Conservation (phyloP, 1,140 invertebrate genomes). For the Cyclina sinensis region DNA sequence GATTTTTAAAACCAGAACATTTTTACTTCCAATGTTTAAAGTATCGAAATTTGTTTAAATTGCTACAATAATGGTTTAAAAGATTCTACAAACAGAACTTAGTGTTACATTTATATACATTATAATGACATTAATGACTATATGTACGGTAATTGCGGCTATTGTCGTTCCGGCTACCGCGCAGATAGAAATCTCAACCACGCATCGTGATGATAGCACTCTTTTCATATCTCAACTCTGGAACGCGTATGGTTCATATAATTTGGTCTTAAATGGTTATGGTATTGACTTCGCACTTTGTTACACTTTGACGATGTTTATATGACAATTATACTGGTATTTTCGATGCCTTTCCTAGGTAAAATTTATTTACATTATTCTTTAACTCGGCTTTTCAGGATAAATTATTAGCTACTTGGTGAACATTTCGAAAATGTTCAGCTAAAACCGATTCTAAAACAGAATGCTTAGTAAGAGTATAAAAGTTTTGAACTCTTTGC, state of each 20-base stretch:
- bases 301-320: slow-evolving; percentile 25
- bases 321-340: background rate
- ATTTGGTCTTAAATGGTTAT: slow-evolving; percentile 21
- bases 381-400: background rate
- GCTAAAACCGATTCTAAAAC: no score
- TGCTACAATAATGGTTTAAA: slow-evolving; percentile 33
- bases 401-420: no score
- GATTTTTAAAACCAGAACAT: background rate
- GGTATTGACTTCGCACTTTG: slow-evolving; percentile 55
- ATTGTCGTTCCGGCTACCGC: slow-evolving; percentile 18
- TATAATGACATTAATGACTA: slow-evolving; percentile 50
- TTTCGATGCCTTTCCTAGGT: slow-evolving; percentile 15
- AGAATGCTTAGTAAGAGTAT: no score
- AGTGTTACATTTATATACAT: slow-evolving; percentile 35
- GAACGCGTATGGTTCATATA: slow-evolving; percentile 40
- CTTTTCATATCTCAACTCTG: slow-evolving; percentile 22
- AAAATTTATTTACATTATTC: slow-evolving; percentile 16
- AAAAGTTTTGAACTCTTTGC: no score
- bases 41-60: slow-evolving; percentile 36
- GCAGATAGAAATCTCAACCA: slow-evolving; percentile 30
- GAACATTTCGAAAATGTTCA: no score
- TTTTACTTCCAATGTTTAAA: background rate
- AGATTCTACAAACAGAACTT: slow-evolving; percentile 10
- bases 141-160: slow-evolving; percentile 25
- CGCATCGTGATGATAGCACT: slow-evolving; percentile 19